Base-by-base conservation (phyloP, 2,797 vertebrate species). In the Acanthurus leucopareius region DNA sequence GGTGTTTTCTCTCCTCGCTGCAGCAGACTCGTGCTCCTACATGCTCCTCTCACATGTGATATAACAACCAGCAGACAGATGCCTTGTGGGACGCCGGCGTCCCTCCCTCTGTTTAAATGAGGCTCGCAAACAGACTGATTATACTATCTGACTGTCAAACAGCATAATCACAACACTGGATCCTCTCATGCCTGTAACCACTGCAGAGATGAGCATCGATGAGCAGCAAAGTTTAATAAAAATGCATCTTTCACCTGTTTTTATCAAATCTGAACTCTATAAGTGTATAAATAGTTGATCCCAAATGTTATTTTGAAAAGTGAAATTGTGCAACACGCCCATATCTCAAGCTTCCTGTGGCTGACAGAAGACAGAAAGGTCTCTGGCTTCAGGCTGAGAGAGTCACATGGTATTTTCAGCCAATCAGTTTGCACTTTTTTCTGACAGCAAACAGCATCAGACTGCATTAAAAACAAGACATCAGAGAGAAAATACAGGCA, bases 351-450 rank as follows among this genome's bases (percentile, higher is more conserved):
- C 35, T 40, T 54, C 38, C 6, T 8, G 25, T 15, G 52, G 10
- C 52, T 25, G 22, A 54, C 25, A 28, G 4, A 52, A 10, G 9
- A 11, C 20, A 22, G 10, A 5, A 13, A 53, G 51, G 10, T 38
- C 32, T 38, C 13, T 38, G 19, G 7, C 40, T 5, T 45, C 1
- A 11, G 20, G 8, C 6, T 15, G 42, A 28, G 5, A 25, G 4
- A 7, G 56, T 17, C 58, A 74, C 60, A 25, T 22, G 1, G 45
- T 10, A n/a, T 58, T 57, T 53, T 51, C 25, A 77, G 64, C 77
- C 83, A 51, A 56, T 79, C 25, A 45, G 61, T 40, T 53, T 15
- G n/a, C n/a, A n/a, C n/a, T n/a, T n/a, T n/a, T n/a, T n/a, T n/a
- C n/a, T n/a, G 35, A 22, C 28, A 61, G 42, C 53, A 15, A 15